These are phyloP conservation scores for Psylliodes chrysocephalus DNA, from an alignment of 2,888 invertebrate species.

Conservation along the genomic window DNA sequence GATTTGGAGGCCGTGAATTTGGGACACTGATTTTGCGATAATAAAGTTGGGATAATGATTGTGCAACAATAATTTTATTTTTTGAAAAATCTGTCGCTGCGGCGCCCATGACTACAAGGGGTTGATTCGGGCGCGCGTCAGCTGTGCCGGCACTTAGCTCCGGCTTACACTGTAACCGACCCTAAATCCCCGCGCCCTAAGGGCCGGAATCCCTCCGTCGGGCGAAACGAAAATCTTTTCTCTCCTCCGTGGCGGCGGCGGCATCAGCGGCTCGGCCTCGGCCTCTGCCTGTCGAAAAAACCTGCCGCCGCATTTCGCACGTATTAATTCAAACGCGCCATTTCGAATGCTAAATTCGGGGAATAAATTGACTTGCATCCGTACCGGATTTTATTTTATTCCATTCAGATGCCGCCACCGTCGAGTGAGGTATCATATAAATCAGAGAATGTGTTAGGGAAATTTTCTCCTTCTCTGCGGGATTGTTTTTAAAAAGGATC, in stretches of 20 bases:
- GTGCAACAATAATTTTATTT: no score
- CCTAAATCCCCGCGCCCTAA: constrained; percentile 50
- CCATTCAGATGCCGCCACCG: constrained; percentile 48
- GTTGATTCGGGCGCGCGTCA: constrained; percentile 65
- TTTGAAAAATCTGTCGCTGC: no score
- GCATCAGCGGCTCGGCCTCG: constrained; percentile 16
- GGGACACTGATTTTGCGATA: no score
- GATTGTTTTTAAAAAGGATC: constrained; percentile 38
- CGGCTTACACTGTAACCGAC: constrained; percentile 53
- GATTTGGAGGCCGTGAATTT: no score
- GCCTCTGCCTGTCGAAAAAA: constrained; percentile 60
- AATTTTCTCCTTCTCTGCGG: constrained; percentile 43
- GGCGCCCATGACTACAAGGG: constrained; percentile 47
- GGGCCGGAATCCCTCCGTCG: constrained; percentile 50
- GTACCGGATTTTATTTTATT: constrained; percentile 53
- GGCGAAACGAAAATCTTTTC: constrained; percentile 56
- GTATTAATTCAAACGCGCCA: constrained; percentile 62
- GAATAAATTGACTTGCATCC: constrained; percentile 60
- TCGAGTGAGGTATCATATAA: constrained; percentile 48
- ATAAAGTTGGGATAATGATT: no score
- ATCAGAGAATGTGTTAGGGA: constrained; percentile 51
- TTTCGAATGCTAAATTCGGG: constrained; percentile 59
- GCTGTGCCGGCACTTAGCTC: constrained; percentile 68
- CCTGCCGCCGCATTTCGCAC: constrained; percentile 61
- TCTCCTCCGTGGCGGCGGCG: constrained; percentile 23